These are phyloP conservation scores for Torymus aiolomorphi DNA, from an alignment of 2,888 invertebrate species.

Conservation along the genomic window DNA sequence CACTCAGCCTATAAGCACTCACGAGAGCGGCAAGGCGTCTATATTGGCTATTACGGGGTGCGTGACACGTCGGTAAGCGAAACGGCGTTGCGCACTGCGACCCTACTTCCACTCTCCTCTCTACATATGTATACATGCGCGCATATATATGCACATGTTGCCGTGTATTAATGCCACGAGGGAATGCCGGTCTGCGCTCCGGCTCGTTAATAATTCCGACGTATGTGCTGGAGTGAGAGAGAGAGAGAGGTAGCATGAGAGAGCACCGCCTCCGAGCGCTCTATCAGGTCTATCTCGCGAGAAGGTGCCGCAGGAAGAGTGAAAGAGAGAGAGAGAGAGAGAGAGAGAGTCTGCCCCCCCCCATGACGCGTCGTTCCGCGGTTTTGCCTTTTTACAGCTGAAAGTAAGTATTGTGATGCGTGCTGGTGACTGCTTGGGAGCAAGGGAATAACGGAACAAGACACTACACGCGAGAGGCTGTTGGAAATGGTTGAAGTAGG, in stretches of 20 bases:
- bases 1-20: background rate
- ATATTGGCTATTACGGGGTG: slow-evolving; percentile 5
- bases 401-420: too few relatives aligned
- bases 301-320: background rate
- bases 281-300: background rate
- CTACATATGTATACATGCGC: background rate
- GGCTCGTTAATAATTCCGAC: slow-evolving; percentile 39
- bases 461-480: too few relatives aligned
- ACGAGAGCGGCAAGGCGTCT: background rate
- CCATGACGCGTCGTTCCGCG: background rate
- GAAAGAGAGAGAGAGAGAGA: background rate
- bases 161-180: slow-evolving; percentile 23
- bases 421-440: too few relatives aligned
- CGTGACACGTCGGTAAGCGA: background rate
- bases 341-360: background rate
- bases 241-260: too few relatives aligned
- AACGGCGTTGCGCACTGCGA: too few relatives aligned
- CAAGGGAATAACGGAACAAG: too few relatives aligned
- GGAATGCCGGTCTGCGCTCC: background rate
- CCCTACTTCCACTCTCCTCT: background rate
- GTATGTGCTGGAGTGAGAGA: background rate
- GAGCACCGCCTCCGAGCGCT: too few relatives aligned
- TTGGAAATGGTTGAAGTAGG: too few relatives aligned
- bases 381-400: too few relatives aligned
- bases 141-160: slow-evolving; percentile 13